phyloP scores from a whole-genome alignment of 2,888 invertebrate species.

The Andrena flavipes region DNA sequence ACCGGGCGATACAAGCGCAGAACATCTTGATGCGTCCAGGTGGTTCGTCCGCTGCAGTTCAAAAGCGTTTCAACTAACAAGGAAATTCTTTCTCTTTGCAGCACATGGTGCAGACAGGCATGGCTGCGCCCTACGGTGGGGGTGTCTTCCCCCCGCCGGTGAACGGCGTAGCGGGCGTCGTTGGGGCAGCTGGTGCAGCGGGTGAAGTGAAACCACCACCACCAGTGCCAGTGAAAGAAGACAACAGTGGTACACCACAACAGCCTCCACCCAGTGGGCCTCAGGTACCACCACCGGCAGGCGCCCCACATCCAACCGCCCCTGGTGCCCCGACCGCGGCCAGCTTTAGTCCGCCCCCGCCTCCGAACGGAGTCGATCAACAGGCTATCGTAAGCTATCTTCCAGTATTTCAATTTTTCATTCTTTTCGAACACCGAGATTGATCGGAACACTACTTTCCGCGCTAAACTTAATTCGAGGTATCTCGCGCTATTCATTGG shows the following conservation, averaged over 20 bases:
- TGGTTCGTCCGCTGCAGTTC: not conserved
- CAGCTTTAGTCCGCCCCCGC: conserved; percentile 86
- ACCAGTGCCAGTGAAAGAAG: conserved; percentile 83
- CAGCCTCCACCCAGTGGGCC: conserved; percentile 83
- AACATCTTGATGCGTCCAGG: not conserved
- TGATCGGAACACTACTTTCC: not conserved
- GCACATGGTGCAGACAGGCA: conserved; percentile 98
- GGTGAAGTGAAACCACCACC: conserved; percentile 85
- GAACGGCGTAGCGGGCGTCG: conserved; percentile 85
- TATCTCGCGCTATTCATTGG: no score
- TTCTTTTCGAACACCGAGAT: not conserved
- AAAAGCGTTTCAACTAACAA: conserved; percentile 13
- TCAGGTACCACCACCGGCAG: conserved; percentile 80
- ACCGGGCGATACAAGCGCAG: not conserved
- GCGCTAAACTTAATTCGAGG: no score
- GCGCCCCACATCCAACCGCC: conserved; percentile 78
- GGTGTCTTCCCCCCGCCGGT: conserved; percentile 87
- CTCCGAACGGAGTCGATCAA: conserved; percentile 85
- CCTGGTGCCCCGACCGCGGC: conserved; percentile 83
- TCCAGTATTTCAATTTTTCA: no score
- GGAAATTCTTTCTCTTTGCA: conserved; percentile 86
- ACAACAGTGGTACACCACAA: conserved; percentile 80
- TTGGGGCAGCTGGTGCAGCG: conserved; percentile 86
- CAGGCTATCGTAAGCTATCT: conserved; percentile 81
- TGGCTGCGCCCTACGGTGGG: conserved; percentile 90